Base-by-base conservation (phyloP, 2,113 vertebrate genomes). In the Megaleporinus macrocephalus region DNA sequence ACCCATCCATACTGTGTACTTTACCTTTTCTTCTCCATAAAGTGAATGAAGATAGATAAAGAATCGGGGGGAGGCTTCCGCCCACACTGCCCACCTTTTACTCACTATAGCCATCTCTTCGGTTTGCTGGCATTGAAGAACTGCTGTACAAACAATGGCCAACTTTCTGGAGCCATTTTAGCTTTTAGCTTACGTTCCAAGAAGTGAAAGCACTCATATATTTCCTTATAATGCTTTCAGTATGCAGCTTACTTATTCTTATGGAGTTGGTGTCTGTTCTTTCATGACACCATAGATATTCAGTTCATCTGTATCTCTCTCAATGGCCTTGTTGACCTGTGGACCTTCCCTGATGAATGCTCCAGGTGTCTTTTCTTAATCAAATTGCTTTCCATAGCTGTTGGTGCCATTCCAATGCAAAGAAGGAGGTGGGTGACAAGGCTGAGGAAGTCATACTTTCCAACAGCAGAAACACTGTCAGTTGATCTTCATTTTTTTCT, bases 351-450 rank as follows among this genome's bases (percentile, higher is more conserved):
- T 78, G 53, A 79, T 74, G 65, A 73, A 75, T 68, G 53, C 27
- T 69, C 82, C 62, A 84, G 51, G 78, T 79, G 76, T 74, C 63
- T 33, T 69, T 27, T 73, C 41, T 83, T 66, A 14, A 73, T 26
- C 13, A 33, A 73, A 33, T 72, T 79, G 36, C 36, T 65, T 74
- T 81, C 22, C 33, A 24, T 57, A 80, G 61, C 70, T 81, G 61
- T 27, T 74, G 27, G 68, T 47, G 78, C 11, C 33, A 61, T 71
- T 63, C 13, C 49, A 51, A 65, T 24, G 49, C 44, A 81, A 51
- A 27, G 15, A 20, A 49, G 71, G 59, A 51, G 79, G 59, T 36
- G 22, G 26, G 57, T 73, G 16, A 20, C 20, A 73, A 70, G 51
- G 27, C 12, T 36, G 36, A 80, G 26, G 55, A 36, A 73, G 70